These are phyloP conservation scores for Macaria liturata DNA, from an alignment of 2,888 invertebrate species.

Conservation along the genomic window DNA sequence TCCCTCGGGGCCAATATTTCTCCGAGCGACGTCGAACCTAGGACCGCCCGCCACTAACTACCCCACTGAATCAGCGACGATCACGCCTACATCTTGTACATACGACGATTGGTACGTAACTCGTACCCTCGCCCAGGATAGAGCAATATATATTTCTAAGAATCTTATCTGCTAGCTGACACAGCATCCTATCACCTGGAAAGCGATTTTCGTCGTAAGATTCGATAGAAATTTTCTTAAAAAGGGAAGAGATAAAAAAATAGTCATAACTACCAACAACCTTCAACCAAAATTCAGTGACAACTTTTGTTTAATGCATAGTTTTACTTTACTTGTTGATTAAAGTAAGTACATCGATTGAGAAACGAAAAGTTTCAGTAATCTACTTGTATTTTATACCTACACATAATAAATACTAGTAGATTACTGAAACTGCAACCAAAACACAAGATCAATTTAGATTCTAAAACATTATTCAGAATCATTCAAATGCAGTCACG, in stretches of 20 bases:
- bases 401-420: too few relatives aligned
- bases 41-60: constrained; percentile 80
- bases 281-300: too few relatives aligned
- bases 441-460: too few relatives aligned
- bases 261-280: too few relatives aligned
- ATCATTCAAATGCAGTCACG: constrained; percentile 10
- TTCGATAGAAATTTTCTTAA: constrained; percentile 9
- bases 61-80: constrained; percentile 82
- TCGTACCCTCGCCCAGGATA: constrained; percentile 70
- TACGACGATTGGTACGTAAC: constrained; percentile 77
- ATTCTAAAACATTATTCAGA: too few relatives aligned
- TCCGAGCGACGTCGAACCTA: constrained; percentile 75
- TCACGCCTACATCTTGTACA: constrained; percentile 82
- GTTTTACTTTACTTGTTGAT: too few relatives aligned
- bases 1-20: constrained; percentile 80
- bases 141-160: constrained; percentile 69
- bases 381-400: too few relatives aligned
- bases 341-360: too few relatives aligned
- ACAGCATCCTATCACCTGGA: constrained; percentile 51
- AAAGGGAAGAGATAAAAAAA: background rate
- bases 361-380: too few relatives aligned
- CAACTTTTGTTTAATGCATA: too few relatives aligned
- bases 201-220: constrained; percentile 37
- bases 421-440: too few relatives aligned
- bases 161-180: constrained; percentile 60